phyloP scores from a whole-genome alignment of 2,888 invertebrate species.

The Phalangium opilio region DNA sequence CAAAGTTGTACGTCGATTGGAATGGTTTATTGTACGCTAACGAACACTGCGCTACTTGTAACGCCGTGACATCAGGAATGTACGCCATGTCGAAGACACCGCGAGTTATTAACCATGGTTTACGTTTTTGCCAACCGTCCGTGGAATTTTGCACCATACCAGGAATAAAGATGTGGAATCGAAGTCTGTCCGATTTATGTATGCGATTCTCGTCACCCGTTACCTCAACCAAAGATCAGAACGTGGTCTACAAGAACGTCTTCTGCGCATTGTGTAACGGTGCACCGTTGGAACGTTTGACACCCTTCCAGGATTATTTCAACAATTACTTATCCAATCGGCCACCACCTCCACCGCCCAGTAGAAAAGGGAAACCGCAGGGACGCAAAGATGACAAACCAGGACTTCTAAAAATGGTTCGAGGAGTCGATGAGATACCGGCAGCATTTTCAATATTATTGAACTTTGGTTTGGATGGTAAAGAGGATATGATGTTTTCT shows the following conservation, averaged over 20 bases:
- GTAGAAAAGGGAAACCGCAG: background rate
- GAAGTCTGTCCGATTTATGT: slow-evolving; percentile 2
- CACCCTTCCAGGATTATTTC: background rate
- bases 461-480: slow-evolving; percentile 18
- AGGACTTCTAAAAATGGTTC: slow-evolving; percentile 1
- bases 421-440: slow-evolving; percentile 12
- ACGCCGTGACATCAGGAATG: slow-evolving; percentile 5
- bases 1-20: background rate
- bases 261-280: slow-evolving; percentile 13
- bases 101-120: background rate
- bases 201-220: slow-evolving; percentile 5
- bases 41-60: slow-evolving; percentile 11
- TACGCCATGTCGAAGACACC: background rate
- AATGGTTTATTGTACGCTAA: slow-evolving; percentile 7
- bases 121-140: slow-evolving; percentile 5
- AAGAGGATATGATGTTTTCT: slow-evolving; percentile 13
- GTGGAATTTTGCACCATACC: slow-evolving; percentile 1
- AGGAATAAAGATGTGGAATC: background rate
- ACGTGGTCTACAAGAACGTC: slow-evolving; percentile 10
- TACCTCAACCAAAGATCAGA: background rate
- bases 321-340: background rate
- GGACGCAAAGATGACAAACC: no score
- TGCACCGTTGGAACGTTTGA: slow-evolving; percentile 1
- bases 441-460: slow-evolving; percentile 17
- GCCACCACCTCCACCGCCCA: background rate